Evolutionary conservation across 1,140 invertebrate genomes (phyloP).

Genomic region (Drosophila repleta): DNA sequence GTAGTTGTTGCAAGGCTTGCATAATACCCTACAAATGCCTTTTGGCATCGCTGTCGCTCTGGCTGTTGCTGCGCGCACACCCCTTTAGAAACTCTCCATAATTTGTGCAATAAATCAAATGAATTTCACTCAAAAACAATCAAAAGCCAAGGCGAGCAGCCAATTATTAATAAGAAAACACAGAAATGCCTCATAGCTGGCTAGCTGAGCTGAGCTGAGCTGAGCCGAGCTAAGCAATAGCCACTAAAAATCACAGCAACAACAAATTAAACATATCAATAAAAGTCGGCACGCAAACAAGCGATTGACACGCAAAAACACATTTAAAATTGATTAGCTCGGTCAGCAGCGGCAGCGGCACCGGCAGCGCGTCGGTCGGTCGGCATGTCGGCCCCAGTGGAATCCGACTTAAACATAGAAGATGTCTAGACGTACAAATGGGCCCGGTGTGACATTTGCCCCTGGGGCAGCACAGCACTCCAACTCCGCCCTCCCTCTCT

Average conservation of each 20-base stretch:
- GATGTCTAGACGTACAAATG: constrained; percentile 62
- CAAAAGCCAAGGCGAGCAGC: constrained; percentile 66
- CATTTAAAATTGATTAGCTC: constrained; percentile 82
- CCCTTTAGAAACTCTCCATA: constrained; percentile 66
- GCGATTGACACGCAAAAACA: constrained; percentile 82
- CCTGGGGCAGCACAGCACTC: constrained; percentile 13
- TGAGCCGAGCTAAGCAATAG: neutral
- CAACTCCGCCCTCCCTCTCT: neutral
- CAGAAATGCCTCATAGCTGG: constrained; percentile 24
- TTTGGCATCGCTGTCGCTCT: constrained; percentile 7
- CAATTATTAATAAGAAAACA: constrained; percentile 70
- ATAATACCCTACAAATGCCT: constrained; percentile 49
- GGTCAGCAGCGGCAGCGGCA: constrained; percentile 47
- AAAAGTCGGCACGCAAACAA: constrained; percentile 80
- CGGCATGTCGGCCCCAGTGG: constrained; percentile 20
- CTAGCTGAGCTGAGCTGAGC: neutral
- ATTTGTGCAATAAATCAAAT: constrained; percentile 82
- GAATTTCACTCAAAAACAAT: constrained; percentile 78
- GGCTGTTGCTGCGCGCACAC: constrained; percentile 3
- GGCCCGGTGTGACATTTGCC: constrained; percentile 69
- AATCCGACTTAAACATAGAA: constrained; percentile 40
- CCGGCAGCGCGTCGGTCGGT: no score
- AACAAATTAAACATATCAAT: constrained; percentile 72
- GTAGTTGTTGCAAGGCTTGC: constrained; percentile 59
- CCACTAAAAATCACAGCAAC: constrained; percentile 11